Evolutionary conservation across 2,113 vertebrate species (phyloP).

Genomic region (Chamaea fasciata): DNA sequence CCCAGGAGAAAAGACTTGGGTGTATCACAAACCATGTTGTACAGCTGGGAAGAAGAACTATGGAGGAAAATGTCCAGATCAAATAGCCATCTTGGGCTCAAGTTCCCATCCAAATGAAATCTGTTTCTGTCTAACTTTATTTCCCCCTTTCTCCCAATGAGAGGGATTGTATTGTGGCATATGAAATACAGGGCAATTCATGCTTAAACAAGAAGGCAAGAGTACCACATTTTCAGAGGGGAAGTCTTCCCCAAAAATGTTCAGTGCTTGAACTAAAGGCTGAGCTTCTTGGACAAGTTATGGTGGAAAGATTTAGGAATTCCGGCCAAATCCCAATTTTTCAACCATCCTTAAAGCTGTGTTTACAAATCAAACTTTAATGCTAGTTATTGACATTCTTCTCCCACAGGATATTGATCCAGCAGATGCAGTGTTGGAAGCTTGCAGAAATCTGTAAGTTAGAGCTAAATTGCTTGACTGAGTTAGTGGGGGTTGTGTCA

Average conservation of each 20-base stretch:
- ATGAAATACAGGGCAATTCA: background rate
- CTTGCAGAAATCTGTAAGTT: background rate
- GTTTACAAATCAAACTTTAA: constrained; percentile 20
- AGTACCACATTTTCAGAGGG: background rate
- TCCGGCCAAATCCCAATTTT: background rate
- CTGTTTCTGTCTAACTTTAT: background rate
- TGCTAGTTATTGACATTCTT: background rate
- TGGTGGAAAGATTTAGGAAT: background rate
- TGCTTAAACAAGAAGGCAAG: background rate
- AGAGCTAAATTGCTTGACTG: background rate
- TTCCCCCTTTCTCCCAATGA: background rate
- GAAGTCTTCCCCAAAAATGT: background rate
- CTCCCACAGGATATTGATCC: background rate
- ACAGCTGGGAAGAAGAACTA: background rate
- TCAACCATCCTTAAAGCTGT: background rate
- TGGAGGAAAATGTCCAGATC: background rate
- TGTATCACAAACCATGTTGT: background rate
- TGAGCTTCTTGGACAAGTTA: background rate
- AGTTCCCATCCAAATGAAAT: background rate
- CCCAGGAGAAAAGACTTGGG: background rate
- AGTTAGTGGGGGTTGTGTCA: background rate
- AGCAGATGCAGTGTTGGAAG: background rate
- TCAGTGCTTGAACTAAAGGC: background rate
- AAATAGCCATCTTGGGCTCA: background rate
- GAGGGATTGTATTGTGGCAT: background rate